Percentiles rank a stretch among this genome's conserved stretches.
Conservation (phyloP, 2,797 vertebrate genomes). For the Mus minutoides region DNA sequence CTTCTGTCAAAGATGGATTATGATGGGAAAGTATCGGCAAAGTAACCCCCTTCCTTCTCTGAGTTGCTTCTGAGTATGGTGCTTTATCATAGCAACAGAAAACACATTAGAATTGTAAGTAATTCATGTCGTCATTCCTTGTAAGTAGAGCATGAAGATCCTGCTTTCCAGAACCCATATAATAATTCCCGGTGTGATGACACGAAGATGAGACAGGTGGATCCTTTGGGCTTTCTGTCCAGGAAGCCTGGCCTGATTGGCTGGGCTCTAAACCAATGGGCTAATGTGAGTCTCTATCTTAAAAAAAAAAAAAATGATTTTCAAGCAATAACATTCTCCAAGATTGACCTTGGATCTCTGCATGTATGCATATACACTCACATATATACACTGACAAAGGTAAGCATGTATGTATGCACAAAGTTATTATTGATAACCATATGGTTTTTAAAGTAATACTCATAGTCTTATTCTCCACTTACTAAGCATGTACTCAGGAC, state of each 20-base stretch:
- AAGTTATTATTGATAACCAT: background rate
- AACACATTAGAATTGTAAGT: background rate
- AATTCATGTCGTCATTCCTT: background rate
- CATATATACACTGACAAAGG: background rate
- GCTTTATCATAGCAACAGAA: background rate
- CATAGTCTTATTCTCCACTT: background rate
- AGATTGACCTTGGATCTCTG: background rate
- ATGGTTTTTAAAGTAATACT: background rate
- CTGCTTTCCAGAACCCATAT: background rate
- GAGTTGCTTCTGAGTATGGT: background rate
- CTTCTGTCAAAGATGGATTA: background rate
- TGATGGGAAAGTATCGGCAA: background rate
- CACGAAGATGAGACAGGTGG: background rate
- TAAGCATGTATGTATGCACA: background rate
- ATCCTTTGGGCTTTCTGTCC: background rate
- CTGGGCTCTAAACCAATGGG: background rate
- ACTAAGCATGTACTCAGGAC: background rate
- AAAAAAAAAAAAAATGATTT: background rate
- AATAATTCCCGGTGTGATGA: background rate
- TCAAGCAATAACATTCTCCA: background rate
- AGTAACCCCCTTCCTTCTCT: background rate
- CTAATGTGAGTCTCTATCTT: background rate
- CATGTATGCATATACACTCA: too few species aligned
- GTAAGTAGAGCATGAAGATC: background rate
- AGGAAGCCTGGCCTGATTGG: background rate